Evolutionary conservation across 2,888 invertebrate genomes (phyloP), one percentile per base, ranked within the genome.

Genomic region (Habroteleia sp.): DNA sequence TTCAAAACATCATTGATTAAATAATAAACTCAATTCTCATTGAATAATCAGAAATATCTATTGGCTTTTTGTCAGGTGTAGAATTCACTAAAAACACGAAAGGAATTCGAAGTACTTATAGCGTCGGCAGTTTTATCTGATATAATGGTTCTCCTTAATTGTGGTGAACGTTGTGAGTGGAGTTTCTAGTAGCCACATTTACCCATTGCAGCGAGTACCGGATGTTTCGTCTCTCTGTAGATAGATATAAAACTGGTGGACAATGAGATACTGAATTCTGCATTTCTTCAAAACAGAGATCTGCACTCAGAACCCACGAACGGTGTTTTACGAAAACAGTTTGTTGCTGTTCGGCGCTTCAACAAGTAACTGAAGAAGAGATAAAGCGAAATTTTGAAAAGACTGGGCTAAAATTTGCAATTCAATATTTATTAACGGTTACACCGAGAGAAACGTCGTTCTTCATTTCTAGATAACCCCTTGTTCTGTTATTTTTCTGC

Each of bases 211-310:
- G 44, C 44, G 48, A 68, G 35, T 74, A 74, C 74, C 76, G 79
- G 77, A 79, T 77, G 77, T 76, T 68, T 54, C 62, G 42, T 20
- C 48, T 58, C 73, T 25, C 48, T 50, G 29, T 46, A 42, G 50
- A 60, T 31, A 29, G 44, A 50, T 46, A 50, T 14, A 44, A 63
- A 60, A 56, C 33, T 42, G 48, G 27, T 35, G 66, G 73, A 78
- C 74, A 77, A 78, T 71, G 71, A 77, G 72, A 60, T 41, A 76
- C 73, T 75, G 77, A 78, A 82, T 81, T 77, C 77, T 77, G 66
- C 46, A 74, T 78, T 79, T 79, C 80, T 76, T 72, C 80, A 56
- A 78, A 83, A 85, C 85, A 85, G 74, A 76, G 80, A 79, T 83
- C 81, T 80, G 82, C 83, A 84, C 83, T 84, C 82, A 79, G 72